A percentile compares a stretch with the other conserved stretches of the same genome.
Conservation (phyloP, 2,888 invertebrate genomes). For the Anticlea derivata region DNA sequence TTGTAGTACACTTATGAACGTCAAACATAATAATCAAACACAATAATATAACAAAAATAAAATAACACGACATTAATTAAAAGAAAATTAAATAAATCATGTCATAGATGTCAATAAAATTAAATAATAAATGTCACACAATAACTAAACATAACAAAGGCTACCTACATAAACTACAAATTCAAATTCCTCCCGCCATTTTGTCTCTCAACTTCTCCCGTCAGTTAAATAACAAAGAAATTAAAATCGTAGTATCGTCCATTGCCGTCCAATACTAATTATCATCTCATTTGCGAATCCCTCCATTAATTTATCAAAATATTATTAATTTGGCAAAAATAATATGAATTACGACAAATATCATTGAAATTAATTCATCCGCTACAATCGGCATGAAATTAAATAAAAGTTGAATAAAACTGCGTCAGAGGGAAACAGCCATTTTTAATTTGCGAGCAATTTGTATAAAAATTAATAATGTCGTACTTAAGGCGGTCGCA, state of each 20-base stretch:
- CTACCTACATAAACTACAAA: too few relatives aligned
- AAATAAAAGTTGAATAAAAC: conserved; percentile 19
- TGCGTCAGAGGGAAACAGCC: conserved; percentile 26
- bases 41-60: too few relatives aligned
- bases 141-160: too few relatives aligned
- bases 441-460: conserved; percentile 49
- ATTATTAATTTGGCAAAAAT: conserved; percentile 7
- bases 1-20: too few relatives aligned
- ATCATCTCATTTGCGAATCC: conserved; percentile 10
- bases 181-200: too few relatives aligned
- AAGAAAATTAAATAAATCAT: too few relatives aligned
- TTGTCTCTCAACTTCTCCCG: too few relatives aligned
- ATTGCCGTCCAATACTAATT: conserved; percentile 13
- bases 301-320: conserved; percentile 15
- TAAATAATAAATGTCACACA: too few relatives aligned
- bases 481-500: conserved; percentile 11
- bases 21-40: too few relatives aligned
- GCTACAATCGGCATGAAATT: conserved; percentile 20
- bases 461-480: conserved; percentile 50
- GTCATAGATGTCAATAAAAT: too few relatives aligned
- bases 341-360: conserved; percentile 8
- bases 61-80: too few relatives aligned
- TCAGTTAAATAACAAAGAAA: neutral
- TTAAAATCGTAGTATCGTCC: neutral
- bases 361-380: conserved; percentile 19